Conservation (phyloP, 2,113 vertebrate genomes). For the Benitochromis conjunctus region DNA sequence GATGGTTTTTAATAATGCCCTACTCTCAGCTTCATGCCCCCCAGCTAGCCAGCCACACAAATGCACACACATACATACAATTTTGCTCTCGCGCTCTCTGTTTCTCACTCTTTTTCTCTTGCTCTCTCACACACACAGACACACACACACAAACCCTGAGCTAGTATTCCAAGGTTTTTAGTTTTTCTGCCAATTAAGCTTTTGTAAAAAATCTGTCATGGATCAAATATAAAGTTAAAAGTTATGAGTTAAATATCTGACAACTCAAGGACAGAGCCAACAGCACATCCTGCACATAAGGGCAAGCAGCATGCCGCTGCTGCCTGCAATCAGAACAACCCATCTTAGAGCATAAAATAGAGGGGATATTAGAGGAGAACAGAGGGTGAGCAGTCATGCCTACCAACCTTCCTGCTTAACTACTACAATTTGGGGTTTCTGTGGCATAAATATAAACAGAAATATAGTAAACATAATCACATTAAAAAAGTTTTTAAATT, state of each 20-base stretch:
- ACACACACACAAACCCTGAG: background rate
- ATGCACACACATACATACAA: conserved; percentile 19
- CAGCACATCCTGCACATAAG: background rate
- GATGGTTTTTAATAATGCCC: conserved; percentile 69
- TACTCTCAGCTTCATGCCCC: conserved; percentile 62
- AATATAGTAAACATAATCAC: background rate
- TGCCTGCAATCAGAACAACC: conserved; percentile 12
- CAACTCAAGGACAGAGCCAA: background rate
- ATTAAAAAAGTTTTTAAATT: background rate
- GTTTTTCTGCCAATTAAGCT: conserved; percentile 8
- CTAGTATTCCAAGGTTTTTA: background rate
- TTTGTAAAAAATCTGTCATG: conserved; percentile 12
- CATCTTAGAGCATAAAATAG: background rate
- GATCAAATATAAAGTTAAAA: conserved; percentile 18
- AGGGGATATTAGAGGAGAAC: background rate
- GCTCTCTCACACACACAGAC: background rate
- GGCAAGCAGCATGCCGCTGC: background rate
- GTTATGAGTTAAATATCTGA: conserved; percentile 7
- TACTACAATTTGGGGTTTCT: background rate
- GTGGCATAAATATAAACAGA: background rate
- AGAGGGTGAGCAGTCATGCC: background rate
- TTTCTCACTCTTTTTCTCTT: background rate
- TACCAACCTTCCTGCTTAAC: background rate
- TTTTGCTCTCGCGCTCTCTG: background rate
- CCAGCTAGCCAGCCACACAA: conserved; percentile 42